Conservation (phyloP, 2,888 invertebrate species). For the Bedellia somnulentella region DNA sequence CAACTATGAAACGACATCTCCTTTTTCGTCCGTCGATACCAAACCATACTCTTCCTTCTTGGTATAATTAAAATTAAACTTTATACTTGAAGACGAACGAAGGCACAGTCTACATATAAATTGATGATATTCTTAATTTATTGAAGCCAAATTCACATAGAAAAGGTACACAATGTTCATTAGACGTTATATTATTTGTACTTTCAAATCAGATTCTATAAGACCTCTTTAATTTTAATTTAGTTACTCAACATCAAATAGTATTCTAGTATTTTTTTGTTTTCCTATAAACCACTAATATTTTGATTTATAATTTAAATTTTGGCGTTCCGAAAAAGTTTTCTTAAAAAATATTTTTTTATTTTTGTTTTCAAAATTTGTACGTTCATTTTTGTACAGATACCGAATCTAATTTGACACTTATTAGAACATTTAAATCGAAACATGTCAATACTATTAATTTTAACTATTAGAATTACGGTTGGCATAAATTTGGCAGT, state of each 20-base stretch:
- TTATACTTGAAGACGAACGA: slow-evolving; percentile 52
- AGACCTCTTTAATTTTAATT: slow-evolving; percentile 54
- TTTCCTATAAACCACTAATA: slow-evolving; percentile 50
- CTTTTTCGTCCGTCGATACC: slow-evolving; percentile 10
- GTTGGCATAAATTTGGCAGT: slow-evolving; percentile 60
- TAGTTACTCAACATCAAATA: slow-evolving; percentile 45
- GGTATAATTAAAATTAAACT: no score
- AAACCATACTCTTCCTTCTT: no score
- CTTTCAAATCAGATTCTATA: slow-evolving; percentile 59
- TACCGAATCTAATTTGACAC: slow-evolving; percentile 61
- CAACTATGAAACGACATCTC: slow-evolving; percentile 6
- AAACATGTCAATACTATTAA: slow-evolving; percentile 40
- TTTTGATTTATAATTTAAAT: slow-evolving; percentile 39
- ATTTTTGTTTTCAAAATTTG: slow-evolving; percentile 55
- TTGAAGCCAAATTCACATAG: slow-evolving; percentile 55
- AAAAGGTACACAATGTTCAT: slow-evolving; percentile 42
- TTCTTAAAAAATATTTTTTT: slow-evolving; percentile 58
- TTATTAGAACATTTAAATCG: slow-evolving; percentile 28
- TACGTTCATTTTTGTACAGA: slow-evolving; percentile 58
- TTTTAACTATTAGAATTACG: slow-evolving; percentile 47
- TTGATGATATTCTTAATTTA: slow-evolving; percentile 33
- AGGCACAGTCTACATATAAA: slow-evolving; percentile 55
- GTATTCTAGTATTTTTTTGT: slow-evolving; percentile 22
- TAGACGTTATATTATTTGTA: slow-evolving; percentile 51
- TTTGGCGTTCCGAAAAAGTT: slow-evolving; percentile 59